Evolutionary conservation across 2,888 invertebrate genomes (phyloP).

Genomic region (Latheticus oryzae): DNA sequence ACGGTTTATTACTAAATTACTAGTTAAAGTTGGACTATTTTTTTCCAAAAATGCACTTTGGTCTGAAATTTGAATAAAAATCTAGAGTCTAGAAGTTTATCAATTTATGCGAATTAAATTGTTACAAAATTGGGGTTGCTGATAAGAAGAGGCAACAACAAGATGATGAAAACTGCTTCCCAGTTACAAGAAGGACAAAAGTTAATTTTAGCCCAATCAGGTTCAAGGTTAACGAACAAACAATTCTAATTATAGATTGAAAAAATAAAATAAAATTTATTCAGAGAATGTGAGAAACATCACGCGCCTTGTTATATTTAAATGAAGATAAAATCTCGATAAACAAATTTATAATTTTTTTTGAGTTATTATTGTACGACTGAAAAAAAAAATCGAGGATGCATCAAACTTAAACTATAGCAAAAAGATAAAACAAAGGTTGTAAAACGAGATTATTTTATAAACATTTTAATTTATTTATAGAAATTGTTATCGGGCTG

Average conservation of each 20-base stretch:
- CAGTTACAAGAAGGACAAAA: background rate
- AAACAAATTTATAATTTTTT: constrained; percentile 1
- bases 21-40: no score
- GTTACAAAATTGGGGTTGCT: constrained; percentile 1
- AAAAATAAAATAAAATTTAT: constrained; percentile 8
- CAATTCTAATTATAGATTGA: constrained; percentile 13
- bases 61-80: background rate
- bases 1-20: no score
- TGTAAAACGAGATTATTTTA: constrained; percentile 26
- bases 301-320: no score
- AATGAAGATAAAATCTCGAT: background rate
- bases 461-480: constrained; percentile 26
- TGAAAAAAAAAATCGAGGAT: constrained; percentile 2
- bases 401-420: background rate
- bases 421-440: constrained; percentile 16
- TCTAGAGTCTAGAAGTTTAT: background rate
- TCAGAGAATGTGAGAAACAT: constrained; percentile 9
- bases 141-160: background rate
- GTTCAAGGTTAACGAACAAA: constrained; percentile 18
- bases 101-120: background rate
- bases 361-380: background rate
- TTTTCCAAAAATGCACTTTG: constrained; percentile 19
- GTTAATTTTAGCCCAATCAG: constrained; percentile 11
- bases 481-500: constrained; percentile 18
- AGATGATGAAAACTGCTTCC: constrained; percentile 18